These are phyloP conservation scores for Ostrea edulis DNA, from an alignment of 1,140 invertebrate species.

Conservation along the genomic window DNA sequence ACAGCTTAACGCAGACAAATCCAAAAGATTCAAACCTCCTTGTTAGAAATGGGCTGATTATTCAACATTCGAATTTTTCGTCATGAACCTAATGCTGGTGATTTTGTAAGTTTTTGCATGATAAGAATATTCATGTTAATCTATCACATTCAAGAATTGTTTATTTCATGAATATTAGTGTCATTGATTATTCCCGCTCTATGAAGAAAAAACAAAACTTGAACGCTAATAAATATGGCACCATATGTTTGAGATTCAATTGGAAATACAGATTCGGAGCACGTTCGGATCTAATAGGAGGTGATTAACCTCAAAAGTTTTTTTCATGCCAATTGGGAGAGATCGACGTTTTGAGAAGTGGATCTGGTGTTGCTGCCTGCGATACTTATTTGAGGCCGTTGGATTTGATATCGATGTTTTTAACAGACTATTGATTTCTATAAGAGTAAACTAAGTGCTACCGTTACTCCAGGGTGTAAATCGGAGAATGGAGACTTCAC, in stretches of 20 bases:
- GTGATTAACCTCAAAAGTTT: not conserved
- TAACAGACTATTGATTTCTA: constrained; percentile 22
- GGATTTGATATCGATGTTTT: constrained; percentile 8
- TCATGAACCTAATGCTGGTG: too few relatives aligned
- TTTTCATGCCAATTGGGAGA: not conserved
- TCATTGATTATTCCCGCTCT: too few relatives aligned
- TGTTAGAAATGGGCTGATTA: too few relatives aligned
- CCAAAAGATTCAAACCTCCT: too few relatives aligned
- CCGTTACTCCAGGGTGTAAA: not conserved
- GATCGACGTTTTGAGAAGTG: not conserved
- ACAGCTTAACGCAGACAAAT: too few relatives aligned
- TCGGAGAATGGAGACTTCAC: not conserved
- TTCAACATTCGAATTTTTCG: too few relatives aligned
- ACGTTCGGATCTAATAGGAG: not conserved
- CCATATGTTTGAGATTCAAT: not conserved
- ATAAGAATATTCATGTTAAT: too few relatives aligned
- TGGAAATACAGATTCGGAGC: not conserved
- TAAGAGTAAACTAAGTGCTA: not conserved
- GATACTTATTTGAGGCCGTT: not conserved
- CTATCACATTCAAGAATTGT: too few relatives aligned
- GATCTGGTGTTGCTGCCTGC: not conserved
- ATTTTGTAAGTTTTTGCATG: too few relatives aligned
- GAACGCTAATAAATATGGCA: too few relatives aligned
- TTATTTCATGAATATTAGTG: too few relatives aligned
- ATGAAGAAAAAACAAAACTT: too few relatives aligned